phyloP scores from a whole-genome alignment of 2,888 invertebrate genomes.

The Chymomyza procnemis region DNA sequence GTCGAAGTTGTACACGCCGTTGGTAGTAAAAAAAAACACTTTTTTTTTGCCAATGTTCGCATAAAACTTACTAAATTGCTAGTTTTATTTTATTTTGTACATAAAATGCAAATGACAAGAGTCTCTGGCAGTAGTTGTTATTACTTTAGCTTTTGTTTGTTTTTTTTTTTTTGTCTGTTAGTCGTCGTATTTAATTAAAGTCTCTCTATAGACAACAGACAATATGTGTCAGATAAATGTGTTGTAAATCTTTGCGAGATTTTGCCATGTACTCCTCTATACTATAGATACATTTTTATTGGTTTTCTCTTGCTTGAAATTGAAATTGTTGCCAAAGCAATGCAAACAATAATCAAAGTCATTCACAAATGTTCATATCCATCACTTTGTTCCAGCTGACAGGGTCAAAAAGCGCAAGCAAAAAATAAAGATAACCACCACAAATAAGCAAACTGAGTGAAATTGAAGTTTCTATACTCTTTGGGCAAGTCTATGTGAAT shows the following conservation, averaged over 20 bases:
- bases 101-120: slow-evolving; percentile 11
- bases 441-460: background rate
- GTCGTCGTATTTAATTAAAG: slow-evolving; percentile 64
- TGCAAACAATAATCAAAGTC: slow-evolving; percentile 1
- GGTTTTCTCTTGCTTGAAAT: background rate
- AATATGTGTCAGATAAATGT: slow-evolving; percentile 65
- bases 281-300: slow-evolving; percentile 4
- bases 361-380: slow-evolving; percentile 2
- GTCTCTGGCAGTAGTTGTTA: slow-evolving; percentile 14
- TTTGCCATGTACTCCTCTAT: too few species aligned
- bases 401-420: background rate
- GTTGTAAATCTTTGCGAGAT: slow-evolving; percentile 49
- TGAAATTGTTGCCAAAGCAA: background rate
- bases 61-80: slow-evolving; percentile 70
- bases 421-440: background rate
- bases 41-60: slow-evolving; percentile 63
- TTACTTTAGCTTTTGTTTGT: slow-evolving; percentile 24
- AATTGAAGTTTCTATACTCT: background rate
- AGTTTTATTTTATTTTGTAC: slow-evolving; percentile 54
- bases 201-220: slow-evolving; percentile 38
- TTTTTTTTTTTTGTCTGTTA: slow-evolving; percentile 13
- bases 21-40: slow-evolving; percentile 54
- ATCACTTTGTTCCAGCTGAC: background rate
- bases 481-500: background rate
- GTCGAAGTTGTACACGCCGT: background rate